phyloP scores from a whole-genome alignment of 1,140 invertebrate species.

The Cydia amplana region DNA sequence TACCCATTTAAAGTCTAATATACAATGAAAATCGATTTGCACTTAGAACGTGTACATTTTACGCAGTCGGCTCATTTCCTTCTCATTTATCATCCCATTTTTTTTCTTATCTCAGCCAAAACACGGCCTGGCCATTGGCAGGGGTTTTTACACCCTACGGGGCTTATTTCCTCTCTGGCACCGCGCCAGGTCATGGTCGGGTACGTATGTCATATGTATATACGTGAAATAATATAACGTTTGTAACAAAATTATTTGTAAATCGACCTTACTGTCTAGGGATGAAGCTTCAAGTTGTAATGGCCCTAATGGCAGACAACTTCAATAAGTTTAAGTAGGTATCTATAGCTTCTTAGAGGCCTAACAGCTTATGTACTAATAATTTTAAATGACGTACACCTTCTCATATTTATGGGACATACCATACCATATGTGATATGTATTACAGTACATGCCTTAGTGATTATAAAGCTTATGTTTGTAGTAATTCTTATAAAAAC shows the following conservation, averaged over 20 bases:
- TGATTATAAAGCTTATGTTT: too few relatives aligned
- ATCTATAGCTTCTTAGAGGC: too few relatives aligned
- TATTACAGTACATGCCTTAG: too few relatives aligned
- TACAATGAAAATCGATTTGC: not conserved
- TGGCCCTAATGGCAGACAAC: too few relatives aligned
- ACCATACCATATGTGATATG: too few relatives aligned
- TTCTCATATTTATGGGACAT: too few relatives aligned
- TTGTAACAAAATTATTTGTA: not conserved
- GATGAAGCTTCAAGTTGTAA: not conserved
- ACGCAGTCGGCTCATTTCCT: conserved; percentile 9
- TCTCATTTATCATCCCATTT: conserved; percentile 6
- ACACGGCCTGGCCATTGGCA: conserved; percentile 14
- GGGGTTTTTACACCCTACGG: conserved; percentile 17
- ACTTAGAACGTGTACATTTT: not conserved
- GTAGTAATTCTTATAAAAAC: too few relatives aligned
- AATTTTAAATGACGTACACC: too few relatives aligned
- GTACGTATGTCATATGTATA: conserved; percentile 17
- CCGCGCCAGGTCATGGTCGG: not conserved
- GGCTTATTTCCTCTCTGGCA: conserved; percentile 2
- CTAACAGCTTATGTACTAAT: too few relatives aligned
- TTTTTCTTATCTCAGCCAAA: conserved; percentile 11
- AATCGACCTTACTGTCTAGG: not conserved
- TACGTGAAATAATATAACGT: not conserved
- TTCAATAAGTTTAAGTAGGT: too few relatives aligned
- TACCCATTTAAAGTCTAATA: too few relatives aligned